phyloP scores from a whole-genome alignment of 2,113 vertebrate species.

The Raja brachyura region DNA sequence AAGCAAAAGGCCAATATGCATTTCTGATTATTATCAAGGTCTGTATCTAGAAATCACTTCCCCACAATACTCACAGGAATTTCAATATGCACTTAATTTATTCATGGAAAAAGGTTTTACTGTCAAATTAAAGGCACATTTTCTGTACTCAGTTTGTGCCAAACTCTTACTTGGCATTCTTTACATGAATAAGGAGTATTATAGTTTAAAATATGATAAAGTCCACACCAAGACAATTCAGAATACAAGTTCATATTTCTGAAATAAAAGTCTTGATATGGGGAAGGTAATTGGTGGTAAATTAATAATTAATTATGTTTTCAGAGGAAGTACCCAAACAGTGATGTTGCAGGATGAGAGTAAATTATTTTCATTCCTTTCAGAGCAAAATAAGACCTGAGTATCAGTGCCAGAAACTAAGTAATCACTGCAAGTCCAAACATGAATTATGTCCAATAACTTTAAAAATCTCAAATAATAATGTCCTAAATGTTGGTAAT shows the following conservation, averaged over 20 bases:
- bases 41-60: slow-evolving; percentile 31
- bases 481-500: no score
- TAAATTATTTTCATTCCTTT: background rate
- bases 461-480: background rate
- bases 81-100: slow-evolving; percentile 34
- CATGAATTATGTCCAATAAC: background rate
- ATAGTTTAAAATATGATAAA: slow-evolving; percentile 27
- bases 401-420: background rate
- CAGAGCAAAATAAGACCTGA: background rate
- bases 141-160: background rate
- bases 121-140: slow-evolving; percentile 38
- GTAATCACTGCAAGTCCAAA: background rate
- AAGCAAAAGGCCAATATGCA: slow-evolving; percentile 30
- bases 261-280: background rate
- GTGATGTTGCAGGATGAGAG: background rate
- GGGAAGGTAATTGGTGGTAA: slow-evolving; percentile 2
- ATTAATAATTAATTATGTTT: background rate
- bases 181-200: background rate
- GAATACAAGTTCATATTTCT: background rate
- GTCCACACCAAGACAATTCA: background rate
- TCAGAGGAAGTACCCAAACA: background rate
- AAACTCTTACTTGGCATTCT: slow-evolving; percentile 14
- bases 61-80: slow-evolving; percentile 28
- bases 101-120: slow-evolving; percentile 28
- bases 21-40: slow-evolving; percentile 29